Conservation (phyloP, 2,797 vertebrate species). For the Enteromius viviparus region DNA sequence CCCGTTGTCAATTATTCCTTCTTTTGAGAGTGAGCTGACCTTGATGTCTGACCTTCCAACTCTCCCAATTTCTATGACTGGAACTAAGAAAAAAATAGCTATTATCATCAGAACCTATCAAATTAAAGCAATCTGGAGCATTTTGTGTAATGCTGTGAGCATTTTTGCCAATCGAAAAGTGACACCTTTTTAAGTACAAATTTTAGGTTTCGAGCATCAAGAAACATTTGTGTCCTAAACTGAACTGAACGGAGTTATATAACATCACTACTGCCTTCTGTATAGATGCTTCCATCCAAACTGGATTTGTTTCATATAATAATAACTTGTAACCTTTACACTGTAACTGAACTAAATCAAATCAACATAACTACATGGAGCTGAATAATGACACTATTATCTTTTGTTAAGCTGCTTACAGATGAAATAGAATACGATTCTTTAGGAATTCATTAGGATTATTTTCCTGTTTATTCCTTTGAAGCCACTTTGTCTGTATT, state of each 20-base stretch:
- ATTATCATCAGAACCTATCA: neutral
- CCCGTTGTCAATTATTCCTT: neutral
- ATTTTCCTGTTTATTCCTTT: conserved; percentile 12
- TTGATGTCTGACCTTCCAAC: neutral
- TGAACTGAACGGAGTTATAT: neutral
- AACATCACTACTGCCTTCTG: neutral
- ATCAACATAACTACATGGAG: neutral
- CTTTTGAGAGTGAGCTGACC: neutral
- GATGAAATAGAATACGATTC: neutral
- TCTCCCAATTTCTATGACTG: neutral
- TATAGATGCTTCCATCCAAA: neutral
- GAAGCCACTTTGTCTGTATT: neutral
- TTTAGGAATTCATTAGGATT: neutral
- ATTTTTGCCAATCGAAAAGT: neutral
- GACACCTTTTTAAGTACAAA: neutral
- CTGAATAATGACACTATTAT: neutral
- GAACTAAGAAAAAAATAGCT: neutral
- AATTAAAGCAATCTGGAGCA: neutral
- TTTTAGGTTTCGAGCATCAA: neutral
- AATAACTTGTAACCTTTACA: neutral
- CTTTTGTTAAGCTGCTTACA: neutral
- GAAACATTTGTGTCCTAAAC: neutral
- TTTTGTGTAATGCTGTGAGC: neutral
- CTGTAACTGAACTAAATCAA: neutral
- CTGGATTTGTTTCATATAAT: neutral